These are phyloP conservation scores for Ochropacha duplaris DNA, from an alignment of 2,888 invertebrate genomes.

Conservation along the genomic window DNA sequence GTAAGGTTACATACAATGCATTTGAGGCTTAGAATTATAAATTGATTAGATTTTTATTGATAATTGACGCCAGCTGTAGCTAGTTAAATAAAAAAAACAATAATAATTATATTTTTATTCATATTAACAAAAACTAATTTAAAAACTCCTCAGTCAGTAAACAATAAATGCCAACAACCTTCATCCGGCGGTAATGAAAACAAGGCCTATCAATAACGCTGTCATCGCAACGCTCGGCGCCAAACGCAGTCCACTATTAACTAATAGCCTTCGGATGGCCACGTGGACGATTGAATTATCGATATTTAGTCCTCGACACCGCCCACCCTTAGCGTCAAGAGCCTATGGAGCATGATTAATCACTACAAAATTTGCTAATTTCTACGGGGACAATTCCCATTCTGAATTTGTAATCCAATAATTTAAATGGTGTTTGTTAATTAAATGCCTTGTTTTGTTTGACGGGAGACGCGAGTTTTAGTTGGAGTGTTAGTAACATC, in stretches of 20 bases:
- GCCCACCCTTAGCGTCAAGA: constrained; percentile 31
- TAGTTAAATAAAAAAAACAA: too few species aligned
- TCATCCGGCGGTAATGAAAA: constrained; percentile 24
- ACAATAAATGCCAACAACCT: constrained; percentile 5
- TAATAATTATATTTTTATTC: too few species aligned
- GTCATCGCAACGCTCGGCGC: constrained; percentile 30
- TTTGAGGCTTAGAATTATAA: too few species aligned
- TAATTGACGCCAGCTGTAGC: too few species aligned
- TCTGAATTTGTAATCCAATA: constrained; percentile 38
- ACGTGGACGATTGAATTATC: constrained; percentile 40
- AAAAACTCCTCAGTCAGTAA: not conserved
- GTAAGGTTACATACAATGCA: too few species aligned
- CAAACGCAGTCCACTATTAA: constrained; percentile 31
- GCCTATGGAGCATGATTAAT: constrained; percentile 51
- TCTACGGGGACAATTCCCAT: constrained; percentile 38
- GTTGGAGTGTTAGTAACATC: constrained; percentile 14
- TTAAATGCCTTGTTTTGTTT: constrained; percentile 32
- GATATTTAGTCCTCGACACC: constrained; percentile 26
- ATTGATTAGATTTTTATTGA: too few species aligned
- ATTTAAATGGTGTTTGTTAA: constrained; percentile 34
- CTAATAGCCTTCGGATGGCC: constrained; percentile 41
- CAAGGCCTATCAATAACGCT: constrained; percentile 37
- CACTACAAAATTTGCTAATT: constrained; percentile 44
- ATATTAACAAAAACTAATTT: not conserved
- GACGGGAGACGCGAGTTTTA: constrained; percentile 10